Evolutionary conservation across 1,140 invertebrate genomes (phyloP).

Genomic region (Pinna nobilis): DNA sequence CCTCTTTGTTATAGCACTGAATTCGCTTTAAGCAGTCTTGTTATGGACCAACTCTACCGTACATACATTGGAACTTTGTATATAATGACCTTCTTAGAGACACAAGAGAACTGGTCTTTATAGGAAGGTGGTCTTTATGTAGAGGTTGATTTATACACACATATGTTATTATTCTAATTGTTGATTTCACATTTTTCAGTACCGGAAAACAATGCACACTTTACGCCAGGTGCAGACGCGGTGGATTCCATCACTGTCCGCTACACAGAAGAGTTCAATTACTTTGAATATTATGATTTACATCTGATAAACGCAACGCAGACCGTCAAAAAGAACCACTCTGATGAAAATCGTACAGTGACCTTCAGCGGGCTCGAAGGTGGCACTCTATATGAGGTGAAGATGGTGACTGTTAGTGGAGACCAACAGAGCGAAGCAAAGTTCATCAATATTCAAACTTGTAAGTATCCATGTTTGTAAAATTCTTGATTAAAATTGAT

Average conservation of each 20-base stretch:
- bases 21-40: too few species aligned
- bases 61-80: too few species aligned
- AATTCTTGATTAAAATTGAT: background rate
- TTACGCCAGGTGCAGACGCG: conserved; percentile 29
- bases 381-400: conserved; percentile 55
- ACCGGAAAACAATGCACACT: conserved; percentile 45
- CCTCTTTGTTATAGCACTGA: too few species aligned
- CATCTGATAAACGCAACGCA: conserved; percentile 27
- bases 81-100: too few species aligned
- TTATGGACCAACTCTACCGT: too few species aligned
- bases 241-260: conserved; percentile 45
- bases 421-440: conserved; percentile 49
- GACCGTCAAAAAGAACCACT: conserved; percentile 42
- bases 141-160: background rate
- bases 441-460: conserved; percentile 45
- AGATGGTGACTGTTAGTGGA: conserved; percentile 53
- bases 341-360: conserved; percentile 38
- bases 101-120: too few species aligned
- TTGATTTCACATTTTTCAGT: conserved; percentile 49
- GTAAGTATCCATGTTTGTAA: conserved; percentile 37
- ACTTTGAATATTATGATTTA: conserved; percentile 60
- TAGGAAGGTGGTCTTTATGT: too few species aligned
- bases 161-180: background rate
- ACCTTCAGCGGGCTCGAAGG: conserved; percentile 50
- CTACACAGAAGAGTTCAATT: conserved; percentile 46